Base-by-base conservation (phyloP, 1,140 invertebrate genomes). In the Drosophila lacertosa region DNA sequence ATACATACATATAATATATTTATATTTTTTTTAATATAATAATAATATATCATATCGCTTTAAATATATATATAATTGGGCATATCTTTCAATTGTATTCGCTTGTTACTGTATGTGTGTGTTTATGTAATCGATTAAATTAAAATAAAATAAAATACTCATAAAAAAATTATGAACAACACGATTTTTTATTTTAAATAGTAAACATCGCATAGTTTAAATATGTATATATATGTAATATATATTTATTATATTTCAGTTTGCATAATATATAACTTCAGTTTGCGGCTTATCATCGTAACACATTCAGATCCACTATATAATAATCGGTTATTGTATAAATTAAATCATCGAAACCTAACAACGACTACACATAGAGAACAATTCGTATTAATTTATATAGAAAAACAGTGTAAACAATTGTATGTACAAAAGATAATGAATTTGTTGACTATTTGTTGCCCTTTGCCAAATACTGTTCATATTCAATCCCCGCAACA, bases 321-420 rank as follows among this genome's bases (percentile, higher is more conserved):
- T 57, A 57, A 65, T 70, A 50, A 42, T 64, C 24, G 66, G 65
- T 74, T 70, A 51, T 60, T 76, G 71, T 77, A 72, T 33, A 64
- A 76, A 68, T 67, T 32, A 64, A 73, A 68, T 67, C 60, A 73
- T 76, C 59, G 72, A 86, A 73, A 83, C 78, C 57, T 55, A 80
- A 47, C 70, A 68, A 74, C 69, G 66, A 70, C 81, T 86, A 84
- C 80, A 77, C 81, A 84, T 84, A 77, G 77, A 84, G 81, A 84
- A 84, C 80, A 84, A 69, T 77, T 47, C 24, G 39, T 66, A 55
- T 57, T n/a, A n/a, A 47, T 10, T 68, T 37, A 60, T 68, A 45
- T 74, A 70, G 58, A 72, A 71, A 69, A 67, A 71, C 53, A 70
- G 60, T 65, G 45, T 76, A 71, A 74, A 66, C 72, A 60, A 71